Evolutionary conservation across 2,888 invertebrate genomes (phyloP).

Genomic region (Drosophila merina): DNA sequence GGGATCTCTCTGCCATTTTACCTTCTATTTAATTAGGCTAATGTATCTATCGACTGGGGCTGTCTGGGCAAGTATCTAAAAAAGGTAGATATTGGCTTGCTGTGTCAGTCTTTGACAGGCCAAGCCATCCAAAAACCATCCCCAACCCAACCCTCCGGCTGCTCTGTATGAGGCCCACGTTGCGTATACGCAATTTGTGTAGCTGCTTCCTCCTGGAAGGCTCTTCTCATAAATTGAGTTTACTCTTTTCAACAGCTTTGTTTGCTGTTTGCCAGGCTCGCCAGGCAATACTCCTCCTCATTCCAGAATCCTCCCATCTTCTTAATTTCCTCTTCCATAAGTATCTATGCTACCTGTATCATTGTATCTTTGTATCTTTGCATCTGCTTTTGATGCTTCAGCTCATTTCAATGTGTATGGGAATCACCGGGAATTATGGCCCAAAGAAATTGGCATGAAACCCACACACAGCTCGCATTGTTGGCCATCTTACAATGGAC

Average conservation of each 20-base stretch:
- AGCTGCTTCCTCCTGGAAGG: constrained; percentile 50
- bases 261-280: constrained; percentile 16
- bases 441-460: constrained; percentile 34
- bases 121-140: background rate
- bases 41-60: constrained; percentile 14
- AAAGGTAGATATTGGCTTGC: constrained; percentile 10
- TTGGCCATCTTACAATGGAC: constrained; percentile 9
- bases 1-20: constrained; percentile 1
- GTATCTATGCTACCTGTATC: constrained; percentile 37
- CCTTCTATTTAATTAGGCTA: constrained; percentile 30
- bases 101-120: constrained; percentile 8
- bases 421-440: constrained; percentile 69
- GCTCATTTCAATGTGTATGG: constrained; percentile 60
- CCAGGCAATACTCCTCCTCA: background rate
- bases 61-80: constrained; percentile 7
- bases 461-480: constrained; percentile 27
- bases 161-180: constrained; percentile 54
- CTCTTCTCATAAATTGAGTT: constrained; percentile 76
- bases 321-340: constrained; percentile 32
- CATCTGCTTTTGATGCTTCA: constrained; percentile 31
- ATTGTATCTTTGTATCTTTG: constrained; percentile 8
- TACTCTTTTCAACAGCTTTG: constrained; percentile 70
- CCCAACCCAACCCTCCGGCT: background rate
- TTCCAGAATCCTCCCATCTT: background rate
- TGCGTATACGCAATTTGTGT: constrained; percentile 69